Evolutionary conservation across 2,888 invertebrate genomes (phyloP), one percentile per base, ranked within the genome.

Genomic region (Agriopis aurantiaria): DNA sequence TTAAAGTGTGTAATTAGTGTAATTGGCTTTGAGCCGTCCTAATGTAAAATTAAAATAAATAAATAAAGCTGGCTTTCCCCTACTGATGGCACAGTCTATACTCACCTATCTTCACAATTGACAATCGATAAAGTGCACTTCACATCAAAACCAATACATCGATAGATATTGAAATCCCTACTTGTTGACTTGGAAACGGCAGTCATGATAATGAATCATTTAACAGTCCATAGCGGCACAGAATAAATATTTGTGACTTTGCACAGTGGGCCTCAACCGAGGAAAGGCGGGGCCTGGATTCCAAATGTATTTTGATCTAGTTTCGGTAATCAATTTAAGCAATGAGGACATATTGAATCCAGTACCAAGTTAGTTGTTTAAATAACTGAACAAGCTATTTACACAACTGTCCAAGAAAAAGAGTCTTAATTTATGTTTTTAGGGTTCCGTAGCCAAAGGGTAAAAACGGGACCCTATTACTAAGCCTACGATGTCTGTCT

Each of bases 221-320:
- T 23, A 23, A 2, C 41, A 56, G 33, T 41, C 40, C 43, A 9
- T 6, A 43, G 17, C 17, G 43, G 11, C n/a, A 8, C 12, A 55
- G 8, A 57, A 8, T 41, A 8, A 10, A 57, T 57, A 43, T 57
- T 57, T 43, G 43, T 11, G n/a, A 56, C 56, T 46, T n/a, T 33
- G 23, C 46, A 17, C 45, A 17, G 45, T 57, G 45, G 45, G n/a
- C 23, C 43, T 1, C 12, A n/a, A 59, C 59, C 8, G 43, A n/a
- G 46, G 56, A 55, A 63, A 55, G 73, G 73, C 58, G 53, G 63
- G 65, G 60, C 73, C 55, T 33, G 52, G 65, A 59, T 57, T 65
- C 62, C 57, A 51, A 60, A 63, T 55, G 63, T 63, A 62, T 62
- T 62, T 68, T 23, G 60, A 64, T 67, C 64, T 69, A 41, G 43